Evolutionary conservation across 2,888 invertebrate genomes (phyloP).

Genomic region (Lasioglossum malachurum): DNA sequence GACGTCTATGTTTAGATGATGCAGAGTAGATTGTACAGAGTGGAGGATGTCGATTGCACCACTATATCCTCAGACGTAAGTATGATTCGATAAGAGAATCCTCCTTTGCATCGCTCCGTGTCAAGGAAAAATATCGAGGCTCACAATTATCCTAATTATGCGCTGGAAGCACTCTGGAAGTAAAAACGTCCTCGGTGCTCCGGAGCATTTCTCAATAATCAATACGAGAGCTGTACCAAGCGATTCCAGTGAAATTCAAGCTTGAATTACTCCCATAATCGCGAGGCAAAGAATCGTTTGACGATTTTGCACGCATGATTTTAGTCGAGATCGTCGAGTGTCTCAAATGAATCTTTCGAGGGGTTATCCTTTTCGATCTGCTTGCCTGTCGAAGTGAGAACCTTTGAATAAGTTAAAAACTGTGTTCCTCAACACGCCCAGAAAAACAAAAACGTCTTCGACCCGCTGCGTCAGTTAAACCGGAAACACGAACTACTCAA

Average conservation of each 20-base stretch:
- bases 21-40: neutral
- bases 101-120: neutral
- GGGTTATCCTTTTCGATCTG: too few relatives aligned
- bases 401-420: too few relatives aligned
- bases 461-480: neutral
- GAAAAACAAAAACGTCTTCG: too few relatives aligned
- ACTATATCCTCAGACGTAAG: neutral
- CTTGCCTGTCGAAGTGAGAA: too few relatives aligned
- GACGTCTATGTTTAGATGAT: neutral
- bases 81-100: neutral
- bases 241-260: slow-evolving; percentile 25
- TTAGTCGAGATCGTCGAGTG: neutral
- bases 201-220: slow-evolving; percentile 33
- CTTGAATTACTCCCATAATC: neutral
- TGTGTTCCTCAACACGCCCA: too few relatives aligned
- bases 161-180: slow-evolving; percentile 12
- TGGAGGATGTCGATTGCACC: neutral
- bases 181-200: slow-evolving; percentile 19
- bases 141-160: slow-evolving; percentile 43
- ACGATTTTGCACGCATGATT: neutral
- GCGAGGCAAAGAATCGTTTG: neutral
- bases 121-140: neutral
- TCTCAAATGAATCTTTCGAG: neutral
- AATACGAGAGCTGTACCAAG: slow-evolving; percentile 21
- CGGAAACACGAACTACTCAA: neutral